These are phyloP conservation scores for Colinus virginianus DNA, from an alignment of 2,113 vertebrate genomes.

Conservation along the genomic window DNA sequence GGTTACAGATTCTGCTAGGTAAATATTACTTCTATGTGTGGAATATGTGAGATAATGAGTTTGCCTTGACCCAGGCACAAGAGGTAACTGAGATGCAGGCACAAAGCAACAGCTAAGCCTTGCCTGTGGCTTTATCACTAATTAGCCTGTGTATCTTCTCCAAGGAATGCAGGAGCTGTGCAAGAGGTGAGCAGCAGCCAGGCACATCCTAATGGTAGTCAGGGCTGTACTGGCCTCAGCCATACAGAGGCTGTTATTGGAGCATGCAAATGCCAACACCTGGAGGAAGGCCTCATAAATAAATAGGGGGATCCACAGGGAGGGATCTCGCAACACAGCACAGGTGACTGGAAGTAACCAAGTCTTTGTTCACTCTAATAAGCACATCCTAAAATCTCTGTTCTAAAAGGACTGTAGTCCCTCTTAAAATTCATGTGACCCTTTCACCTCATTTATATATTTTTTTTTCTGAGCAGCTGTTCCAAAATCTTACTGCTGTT, in stretches of 20 bases:
- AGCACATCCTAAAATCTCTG: background rate
- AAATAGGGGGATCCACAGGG: rapidly evolving
- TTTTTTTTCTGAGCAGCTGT: background rate
- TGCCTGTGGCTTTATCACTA: background rate
- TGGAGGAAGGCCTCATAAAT: background rate
- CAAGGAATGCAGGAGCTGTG: background rate
- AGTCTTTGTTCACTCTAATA: background rate
- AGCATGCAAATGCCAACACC: background rate
- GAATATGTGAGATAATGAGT: background rate
- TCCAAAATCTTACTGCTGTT: background rate
- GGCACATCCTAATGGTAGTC: background rate
- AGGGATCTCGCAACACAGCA: background rate
- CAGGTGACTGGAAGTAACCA: background rate
- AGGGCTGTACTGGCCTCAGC: background rate
- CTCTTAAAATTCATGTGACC: background rate
- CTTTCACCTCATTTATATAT: rapidly evolving
- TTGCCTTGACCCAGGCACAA: background rate
- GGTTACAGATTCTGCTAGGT: background rate
- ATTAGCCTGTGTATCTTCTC: background rate
- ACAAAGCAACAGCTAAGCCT: background rate
- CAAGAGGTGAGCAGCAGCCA: background rate
- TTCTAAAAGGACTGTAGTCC: background rate
- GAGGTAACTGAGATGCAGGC: background rate
- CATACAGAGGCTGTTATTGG: background rate
- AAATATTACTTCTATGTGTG: background rate